Evolutionary conservation across 2,888 invertebrate genomes (phyloP), one percentile per base, ranked within the genome.

Genomic region (Amphipyra tragopoginis): DNA sequence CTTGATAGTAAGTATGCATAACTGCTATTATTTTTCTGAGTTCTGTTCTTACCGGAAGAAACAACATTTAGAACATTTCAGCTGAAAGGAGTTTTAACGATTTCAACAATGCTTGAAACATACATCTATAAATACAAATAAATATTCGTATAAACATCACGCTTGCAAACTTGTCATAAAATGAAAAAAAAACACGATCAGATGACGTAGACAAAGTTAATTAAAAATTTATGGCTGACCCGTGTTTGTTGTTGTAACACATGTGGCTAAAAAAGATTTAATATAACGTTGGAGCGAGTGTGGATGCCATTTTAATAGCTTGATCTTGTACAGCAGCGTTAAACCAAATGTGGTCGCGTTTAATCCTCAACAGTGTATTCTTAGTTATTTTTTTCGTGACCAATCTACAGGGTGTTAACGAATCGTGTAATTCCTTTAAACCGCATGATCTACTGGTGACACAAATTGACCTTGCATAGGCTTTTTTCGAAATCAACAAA

Each of bases 201-300:
- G 39, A 45, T 45, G 29, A 51, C 59, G 69, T 52, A 47, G 54
- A 42, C 52, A 45, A 59, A 65, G 69, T 65, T 75, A 73, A 73
- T 73, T 73, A 74, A 70, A 65, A 53, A 59, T 65, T 69, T 76
- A 68, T 77, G 8, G 48, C 54, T 36, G 57, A 33, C 21, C 60
- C 39, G 59, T 68, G 68, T 77, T 73, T 77, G 69, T 70, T 65
- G 68, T 61, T 34, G 33, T 33, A 67, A 59, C 56, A 71, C 62
- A 56, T 67, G 60, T 51, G 57, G 50, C 55, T 65, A n/a, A 55
- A 54, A 65, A 68, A 58, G 47, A 77, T 77, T 72, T 58, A 60
- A 72, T 64, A 45, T 42, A 44, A 60, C 55, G 29, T 39, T 39
- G 57, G n/a, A 42, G 36, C 58, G 13, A 11, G 58, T 60, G 52